Percentiles rank a stretch among this genome's conserved stretches.
Evolutionary conservation across 2,113 vertebrate genomes (phyloP).

Genomic region (Grallaria varia): DNA sequence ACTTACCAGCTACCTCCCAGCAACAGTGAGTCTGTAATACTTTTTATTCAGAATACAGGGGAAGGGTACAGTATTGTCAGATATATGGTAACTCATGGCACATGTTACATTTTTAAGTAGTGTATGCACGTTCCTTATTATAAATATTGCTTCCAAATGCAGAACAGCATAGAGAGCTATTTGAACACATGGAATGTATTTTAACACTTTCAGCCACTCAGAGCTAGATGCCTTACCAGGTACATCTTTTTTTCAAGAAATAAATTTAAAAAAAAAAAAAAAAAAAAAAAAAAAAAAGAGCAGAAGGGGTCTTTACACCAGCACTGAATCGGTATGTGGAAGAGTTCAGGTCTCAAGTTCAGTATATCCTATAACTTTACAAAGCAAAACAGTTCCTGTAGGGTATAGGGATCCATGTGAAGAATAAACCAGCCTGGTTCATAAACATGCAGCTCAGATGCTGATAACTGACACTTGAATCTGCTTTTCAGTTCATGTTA

Average conservation of each 20-base stretch:
- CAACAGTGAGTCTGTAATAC: not conserved
- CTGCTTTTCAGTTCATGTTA: not conserved
- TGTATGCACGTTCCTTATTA: not conserved
- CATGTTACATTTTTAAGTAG: not conserved
- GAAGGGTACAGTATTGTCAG: not conserved
- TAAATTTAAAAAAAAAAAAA: not conserved
- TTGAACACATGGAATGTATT: not conserved
- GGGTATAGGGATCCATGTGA: not conserved
- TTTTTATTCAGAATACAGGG: not conserved
- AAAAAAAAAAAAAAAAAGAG: rapidly evolving
- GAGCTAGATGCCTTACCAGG: not conserved
- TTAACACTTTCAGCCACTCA: not conserved
- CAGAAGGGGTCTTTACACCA: not conserved
- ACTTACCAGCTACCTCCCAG: not conserved
- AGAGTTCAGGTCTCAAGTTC: not conserved
- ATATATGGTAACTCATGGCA: not conserved
- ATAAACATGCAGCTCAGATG: not conserved
- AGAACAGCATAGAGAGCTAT: not conserved
- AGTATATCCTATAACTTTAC: not conserved
- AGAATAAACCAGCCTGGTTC: not conserved
- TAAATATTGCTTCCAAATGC: conserved; percentile 21
- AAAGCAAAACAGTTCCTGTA: not conserved
- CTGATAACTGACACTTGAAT: not conserved
- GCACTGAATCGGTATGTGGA: not conserved
- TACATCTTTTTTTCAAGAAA: not conserved